These are phyloP conservation scores for Gymnobelideus leadbeateri DNA, from an alignment of 2,113 vertebrate genomes.

Conservation along the genomic window DNA sequence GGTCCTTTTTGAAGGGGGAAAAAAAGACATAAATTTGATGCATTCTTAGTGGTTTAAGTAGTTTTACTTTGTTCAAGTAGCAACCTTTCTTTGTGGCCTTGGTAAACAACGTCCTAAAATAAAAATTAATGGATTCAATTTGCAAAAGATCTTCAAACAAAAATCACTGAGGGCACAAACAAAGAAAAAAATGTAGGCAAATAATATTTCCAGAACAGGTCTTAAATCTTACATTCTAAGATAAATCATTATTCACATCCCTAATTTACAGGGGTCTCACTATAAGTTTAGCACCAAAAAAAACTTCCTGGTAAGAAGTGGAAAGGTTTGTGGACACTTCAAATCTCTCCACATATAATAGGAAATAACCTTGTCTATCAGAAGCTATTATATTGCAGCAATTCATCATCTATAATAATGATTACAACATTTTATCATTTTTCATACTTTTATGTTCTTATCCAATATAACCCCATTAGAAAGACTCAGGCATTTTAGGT, in stretches of 20 bases:
- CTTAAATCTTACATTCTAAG: constrained; percentile 41
- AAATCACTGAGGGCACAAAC: constrained; percentile 35
- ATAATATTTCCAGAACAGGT: constrained; percentile 13
- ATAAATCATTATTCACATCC: constrained; percentile 49
- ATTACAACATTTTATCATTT: constrained; percentile 12
- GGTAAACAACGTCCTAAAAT: constrained; percentile 1
- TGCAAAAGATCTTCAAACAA: constrained; percentile 27
- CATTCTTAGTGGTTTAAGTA: constrained; percentile 26
- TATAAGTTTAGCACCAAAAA: constrained; percentile 54
- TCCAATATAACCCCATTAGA: constrained; percentile 33
- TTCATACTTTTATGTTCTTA: not conserved
- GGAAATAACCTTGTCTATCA: constrained; percentile 6
- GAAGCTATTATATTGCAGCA: constrained; percentile 39
- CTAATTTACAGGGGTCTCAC: constrained; percentile 48
- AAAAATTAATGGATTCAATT: constrained; percentile 24
- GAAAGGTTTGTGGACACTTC: constrained; percentile 54
- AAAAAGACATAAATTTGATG: not conserved
- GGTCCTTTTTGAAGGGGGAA: not conserved
- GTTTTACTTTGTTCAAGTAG: not conserved
- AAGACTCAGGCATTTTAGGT: constrained; percentile 22
- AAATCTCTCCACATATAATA: constrained; percentile 57
- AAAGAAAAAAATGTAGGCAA: not conserved
- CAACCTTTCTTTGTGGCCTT: constrained; percentile 26
- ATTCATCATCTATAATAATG: constrained; percentile 37
- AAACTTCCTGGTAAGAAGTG: constrained; percentile 49